Evolutionary conservation across 2,113 vertebrate species (phyloP), one percentile per base, ranked within the genome.

Genomic region (Phainopepla nitens): DNA sequence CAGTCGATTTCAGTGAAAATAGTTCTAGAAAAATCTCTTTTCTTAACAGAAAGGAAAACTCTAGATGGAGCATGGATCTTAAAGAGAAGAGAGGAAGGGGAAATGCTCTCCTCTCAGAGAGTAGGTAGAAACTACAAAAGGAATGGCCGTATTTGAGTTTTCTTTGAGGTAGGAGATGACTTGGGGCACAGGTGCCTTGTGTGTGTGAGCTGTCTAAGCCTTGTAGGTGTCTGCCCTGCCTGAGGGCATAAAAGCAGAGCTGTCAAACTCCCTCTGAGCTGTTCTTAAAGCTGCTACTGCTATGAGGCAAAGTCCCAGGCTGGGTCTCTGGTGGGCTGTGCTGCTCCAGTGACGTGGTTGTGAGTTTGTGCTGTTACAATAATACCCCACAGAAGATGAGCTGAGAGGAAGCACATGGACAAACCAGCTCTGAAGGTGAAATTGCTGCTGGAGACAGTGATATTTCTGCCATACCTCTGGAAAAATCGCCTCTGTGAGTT

Each of bases 281-380:
- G 3, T 45, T 49, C n/a, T 82, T 31, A 24, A 27, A 57, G 33
- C 21, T 62, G 47, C 58, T 61, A 31, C 21, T 62, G 47, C 58
- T 61, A 31, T 0, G 0, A 61, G 42, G 33, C 28, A 39, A 20
- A 86, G 58, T 20, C 33, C 20, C 36, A 89, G 91, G 11, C 58
- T 80, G 76, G 20, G 33, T 57, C 31, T 31, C 31, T 28, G 15
- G 24, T 11, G 35, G 35, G 24, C 33, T 80, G 20, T 75, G 51
- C 29, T 2, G 3, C 14, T 45, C 47, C 14, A 6, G 1, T 42
- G 68, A 36, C 0, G 0, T 15, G 23, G 27, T 5, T 66, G 41
- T 15, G 69, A 39, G 36, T 42, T 71, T 44, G 61, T 82, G 39
- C 36, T 36, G 31, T 13, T 56, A 4, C 3, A 33, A 4, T 33